Evolutionary conservation across 37 sponge, comb jelly and placozoan species (phyloP).

Genomic region (Aphrocallistes beatrix): DNA sequence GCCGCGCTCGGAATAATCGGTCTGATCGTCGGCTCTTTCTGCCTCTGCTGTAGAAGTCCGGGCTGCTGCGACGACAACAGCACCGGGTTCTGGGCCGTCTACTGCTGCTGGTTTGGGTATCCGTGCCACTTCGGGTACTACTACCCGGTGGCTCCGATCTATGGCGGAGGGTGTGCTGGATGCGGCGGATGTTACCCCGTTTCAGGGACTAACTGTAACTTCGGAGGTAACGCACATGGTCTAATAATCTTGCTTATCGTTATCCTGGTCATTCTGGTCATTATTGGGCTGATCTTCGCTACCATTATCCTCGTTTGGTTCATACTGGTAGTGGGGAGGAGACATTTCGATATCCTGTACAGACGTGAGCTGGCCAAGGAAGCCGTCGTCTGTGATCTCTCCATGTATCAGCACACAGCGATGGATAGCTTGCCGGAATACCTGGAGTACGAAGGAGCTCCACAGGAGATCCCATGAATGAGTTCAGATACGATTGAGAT

Average conservation of each 20-base stretch:
- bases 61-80: neutral
- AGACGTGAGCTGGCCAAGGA: neutral
- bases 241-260: neutral
- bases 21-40: neutral
- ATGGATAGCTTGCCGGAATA: neutral
- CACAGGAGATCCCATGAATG: neutral
- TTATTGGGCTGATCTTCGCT: neutral
- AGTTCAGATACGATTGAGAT: too few relatives aligned
- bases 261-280: neutral
- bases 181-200: neutral
- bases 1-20: neutral
- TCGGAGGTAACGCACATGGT: neutral
- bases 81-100: neutral
- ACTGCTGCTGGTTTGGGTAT: constrained; percentile 6
- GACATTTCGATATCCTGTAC: constrained; percentile 9
- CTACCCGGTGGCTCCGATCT: neutral
- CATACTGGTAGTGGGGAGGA: neutral
- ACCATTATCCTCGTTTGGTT: neutral
- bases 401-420: neutral
- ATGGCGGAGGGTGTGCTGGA: neutral
- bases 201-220: neutral
- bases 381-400: neutral
- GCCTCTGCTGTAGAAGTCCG: neutral
- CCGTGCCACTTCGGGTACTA: constrained; percentile 4
- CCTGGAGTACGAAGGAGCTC: neutral